A percentile compares a stretch with the other conserved stretches of the same genome.
Evolutionary conservation across 2,113 vertebrate genomes (phyloP).

Genomic region (Danionella cerebrum): DNA sequence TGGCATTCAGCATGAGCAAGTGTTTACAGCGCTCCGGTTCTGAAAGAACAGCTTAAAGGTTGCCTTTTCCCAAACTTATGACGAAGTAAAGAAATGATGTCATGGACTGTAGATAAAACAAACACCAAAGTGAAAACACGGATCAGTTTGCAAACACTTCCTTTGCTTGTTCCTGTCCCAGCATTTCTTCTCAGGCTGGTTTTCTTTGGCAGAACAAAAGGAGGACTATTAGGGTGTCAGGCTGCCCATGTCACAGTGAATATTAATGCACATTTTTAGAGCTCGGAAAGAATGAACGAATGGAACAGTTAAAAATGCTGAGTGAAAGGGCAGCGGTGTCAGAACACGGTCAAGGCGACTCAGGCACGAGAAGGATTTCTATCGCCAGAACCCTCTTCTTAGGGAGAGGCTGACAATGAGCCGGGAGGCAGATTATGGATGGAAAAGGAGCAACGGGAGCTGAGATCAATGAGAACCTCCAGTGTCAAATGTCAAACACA

Average conservation of each 20-base stretch:
- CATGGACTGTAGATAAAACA: no score
- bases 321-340: constrained; percentile 3
- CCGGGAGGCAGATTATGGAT: constrained; percentile 15
- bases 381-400: constrained; percentile 4
- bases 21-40: no score
- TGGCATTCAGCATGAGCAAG: no score
- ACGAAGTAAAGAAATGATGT: no score
- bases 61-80: no score
- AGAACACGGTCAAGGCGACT: not conserved
- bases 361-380: not conserved
- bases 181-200: no score
- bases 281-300: no score
- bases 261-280: not conserved
- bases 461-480: constrained; percentile 10
- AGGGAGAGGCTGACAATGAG: constrained; percentile 23
- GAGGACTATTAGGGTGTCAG: not conserved
- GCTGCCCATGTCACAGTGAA: not conserved
- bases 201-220: no score
- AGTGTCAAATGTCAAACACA: constrained; percentile 29
- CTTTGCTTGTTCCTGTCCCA: no score
- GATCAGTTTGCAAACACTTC: no score
- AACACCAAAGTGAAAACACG: no score
- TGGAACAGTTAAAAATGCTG: constrained; percentile 16
- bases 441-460: constrained; percentile 19
- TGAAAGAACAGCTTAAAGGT: no score